Evolutionary conservation across 37 sponge, comb jelly and placozoan genomes (phyloP), one percentile per base, ranked within the genome.

Genomic region (Aplysina aerophoba): DNA sequence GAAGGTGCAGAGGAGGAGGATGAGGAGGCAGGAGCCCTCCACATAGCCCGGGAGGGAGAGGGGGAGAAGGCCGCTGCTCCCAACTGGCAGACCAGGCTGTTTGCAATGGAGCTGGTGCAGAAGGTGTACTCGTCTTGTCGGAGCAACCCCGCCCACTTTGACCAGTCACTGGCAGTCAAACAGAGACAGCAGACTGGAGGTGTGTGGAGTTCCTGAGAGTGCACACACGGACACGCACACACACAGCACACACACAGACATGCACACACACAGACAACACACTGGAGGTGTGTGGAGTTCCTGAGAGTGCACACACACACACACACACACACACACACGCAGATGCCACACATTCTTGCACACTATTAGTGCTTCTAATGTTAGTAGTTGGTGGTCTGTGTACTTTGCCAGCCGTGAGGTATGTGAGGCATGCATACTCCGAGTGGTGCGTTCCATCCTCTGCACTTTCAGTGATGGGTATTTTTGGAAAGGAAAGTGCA

Each of bases 81-180:
- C 28, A 58, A 92, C 22, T 98, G 98, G 98, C 90, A 86, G 64
- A 94, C 98, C 22, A 96, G 94, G 80, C 94, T 95, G 55, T 94
- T 95, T 71, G 94, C 96, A 21, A 92, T 98, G 16, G 89, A 98
- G 91, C 94, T 94, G 64, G 88, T 93, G 25, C 79, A 93, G 38
- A 96, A 98, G 91, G 89, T 98, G 33, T 92, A 97, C 85, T 71
- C 69, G 0, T 86, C 93, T 31, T 98, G 98, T 59, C 75, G 60
- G 78, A 90, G 79, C 79, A 87, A 90, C 80, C 92, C 96, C 1
- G 96, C 91, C 20, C 98, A 98, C 71, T 91, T 98, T 82, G 94
- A 95, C 59, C 87, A 91, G 56, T 58, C 55, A 19, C 57, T 89
- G 73, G 95, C 95, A 4, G 37, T 56, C 35, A 68, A 83, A 33